Percentiles rank a stretch among this genome's conserved stretches.
These are phyloP conservation scores for Allenopithecus nigroviridis DNA, from an alignment of 2,797 vertebrate genomes.

Conservation along the genomic window DNA sequence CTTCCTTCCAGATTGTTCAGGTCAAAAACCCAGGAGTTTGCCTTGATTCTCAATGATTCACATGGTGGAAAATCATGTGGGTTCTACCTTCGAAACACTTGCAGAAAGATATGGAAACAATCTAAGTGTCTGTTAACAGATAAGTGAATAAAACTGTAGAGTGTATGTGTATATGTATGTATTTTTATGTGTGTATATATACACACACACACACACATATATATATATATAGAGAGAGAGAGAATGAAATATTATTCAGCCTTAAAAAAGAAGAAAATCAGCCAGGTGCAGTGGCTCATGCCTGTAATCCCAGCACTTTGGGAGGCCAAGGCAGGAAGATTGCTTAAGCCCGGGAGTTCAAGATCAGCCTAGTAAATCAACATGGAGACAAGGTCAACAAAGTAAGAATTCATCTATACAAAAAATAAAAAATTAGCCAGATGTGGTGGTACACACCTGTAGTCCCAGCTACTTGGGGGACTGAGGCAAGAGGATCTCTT, in stretches of 20 bases:
- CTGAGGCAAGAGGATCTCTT: no score
- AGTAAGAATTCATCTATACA: no score
- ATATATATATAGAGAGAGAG: not conserved
- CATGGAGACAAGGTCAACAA: no score
- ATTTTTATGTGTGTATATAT: not conserved
- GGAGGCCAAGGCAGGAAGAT: no score
- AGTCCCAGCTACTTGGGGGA: no score
- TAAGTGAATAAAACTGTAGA: not conserved
- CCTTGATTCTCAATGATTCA: not conserved
- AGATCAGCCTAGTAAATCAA: no score
- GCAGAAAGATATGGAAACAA: not conserved
- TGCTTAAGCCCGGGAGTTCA: no score
- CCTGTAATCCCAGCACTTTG: no score
- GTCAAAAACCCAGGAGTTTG: not conserved
- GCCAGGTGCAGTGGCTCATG: no score
- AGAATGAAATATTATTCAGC: not conserved
- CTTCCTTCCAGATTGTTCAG: not conserved
- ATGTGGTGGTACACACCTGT: no score
- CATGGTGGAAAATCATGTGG: not conserved
- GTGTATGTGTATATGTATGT: not conserved
- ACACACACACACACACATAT: rapidly evolving
- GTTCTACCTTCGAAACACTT: not conserved
- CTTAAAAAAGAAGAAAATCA: not conserved
- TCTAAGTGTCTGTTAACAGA: not conserved
- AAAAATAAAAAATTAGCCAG: no score